Evolutionary conservation across 2,888 invertebrate species (phyloP).

Genomic region (Prosapia bicincta): DNA sequence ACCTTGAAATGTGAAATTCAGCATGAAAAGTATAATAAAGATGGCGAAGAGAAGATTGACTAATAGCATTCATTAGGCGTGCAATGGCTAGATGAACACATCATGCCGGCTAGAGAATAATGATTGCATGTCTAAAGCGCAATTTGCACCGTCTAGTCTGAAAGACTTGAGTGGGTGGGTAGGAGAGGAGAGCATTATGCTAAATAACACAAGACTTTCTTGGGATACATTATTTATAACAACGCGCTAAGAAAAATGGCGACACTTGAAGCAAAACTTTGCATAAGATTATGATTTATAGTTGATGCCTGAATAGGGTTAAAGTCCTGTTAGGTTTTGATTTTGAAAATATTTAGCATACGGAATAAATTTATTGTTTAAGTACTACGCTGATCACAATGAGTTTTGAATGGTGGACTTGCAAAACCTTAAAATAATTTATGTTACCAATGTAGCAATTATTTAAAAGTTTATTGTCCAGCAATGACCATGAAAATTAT

Average conservation of each 20-base stretch:
- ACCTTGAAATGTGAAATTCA: constrained; percentile 6
- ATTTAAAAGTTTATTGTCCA: too few species aligned
- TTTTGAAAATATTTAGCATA: too few species aligned
- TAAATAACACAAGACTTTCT: not conserved
- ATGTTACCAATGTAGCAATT: too few species aligned
- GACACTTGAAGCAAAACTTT: not conserved
- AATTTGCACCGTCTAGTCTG: not conserved
- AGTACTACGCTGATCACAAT: too few species aligned
- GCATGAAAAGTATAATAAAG: constrained; percentile 6
- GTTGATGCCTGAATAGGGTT: not conserved
- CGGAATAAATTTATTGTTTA: too few species aligned
- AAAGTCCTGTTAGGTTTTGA: too few species aligned
- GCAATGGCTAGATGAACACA: constrained; percentile 12
- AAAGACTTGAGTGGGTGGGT: not conserved
- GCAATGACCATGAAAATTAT: too few species aligned
- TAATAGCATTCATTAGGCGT: constrained; percentile 13
- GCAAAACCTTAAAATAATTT: too few species aligned
- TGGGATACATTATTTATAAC: not conserved
- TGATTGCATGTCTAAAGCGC: not conserved
- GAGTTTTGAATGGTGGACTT: too few species aligned
- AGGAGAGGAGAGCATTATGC: not conserved
- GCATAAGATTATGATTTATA: not conserved
- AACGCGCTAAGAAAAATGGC: not conserved
- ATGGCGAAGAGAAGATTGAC: constrained; percentile 6
- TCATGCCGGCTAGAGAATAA: constrained; percentile 4